Evolutionary conservation across 1,140 invertebrate genomes (phyloP), one percentile per base, ranked within the genome.

Genomic region (Hycleus cichorii): DNA sequence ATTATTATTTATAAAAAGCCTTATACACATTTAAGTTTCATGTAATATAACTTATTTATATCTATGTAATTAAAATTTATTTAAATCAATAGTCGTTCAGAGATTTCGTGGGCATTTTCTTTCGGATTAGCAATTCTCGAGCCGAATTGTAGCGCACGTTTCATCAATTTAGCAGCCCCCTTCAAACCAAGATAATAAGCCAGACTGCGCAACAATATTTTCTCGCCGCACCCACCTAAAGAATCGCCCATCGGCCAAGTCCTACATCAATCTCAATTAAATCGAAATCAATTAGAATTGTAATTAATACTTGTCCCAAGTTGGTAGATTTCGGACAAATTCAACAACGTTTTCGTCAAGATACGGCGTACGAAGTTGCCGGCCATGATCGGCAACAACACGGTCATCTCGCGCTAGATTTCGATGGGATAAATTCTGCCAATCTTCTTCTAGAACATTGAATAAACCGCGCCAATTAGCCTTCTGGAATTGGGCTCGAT

Each of bases 141-240:
- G n/a, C 96, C 96, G 83, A 99, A 98, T 74, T 99, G 96, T 48
- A 99, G 86, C 10, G 95, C 96, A 75, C 92, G 73, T 75, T 99
- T 99, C 44, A 90, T 89, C 46, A 91, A 80, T 46, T 72, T 70
- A 1, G 88, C 83, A 12, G 86, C 83, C 46, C 80, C 73, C 58
- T 69, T 72, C 3, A 92, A 74, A 7, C 90, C 90, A 18, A 95
- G 72, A 65, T 84, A 75, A 60, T 78, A 77, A 1, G 93, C 93
- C 42, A 85, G 74, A n/a, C 91, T 72, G 66, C 96, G 78, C 32
- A 99, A 75, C 39, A 98, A 76, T 45, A 96, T 74, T 76, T 99
- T 99, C 70, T 98, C 95, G n/a, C 95, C 95, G 49, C 93, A 61
- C 42, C 94, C 93, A 66, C 84, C 76, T 39, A 82, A 82, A 59